Conservation (phyloP, 1,140 invertebrate genomes). For the Paralvinella palmiformis region DNA sequence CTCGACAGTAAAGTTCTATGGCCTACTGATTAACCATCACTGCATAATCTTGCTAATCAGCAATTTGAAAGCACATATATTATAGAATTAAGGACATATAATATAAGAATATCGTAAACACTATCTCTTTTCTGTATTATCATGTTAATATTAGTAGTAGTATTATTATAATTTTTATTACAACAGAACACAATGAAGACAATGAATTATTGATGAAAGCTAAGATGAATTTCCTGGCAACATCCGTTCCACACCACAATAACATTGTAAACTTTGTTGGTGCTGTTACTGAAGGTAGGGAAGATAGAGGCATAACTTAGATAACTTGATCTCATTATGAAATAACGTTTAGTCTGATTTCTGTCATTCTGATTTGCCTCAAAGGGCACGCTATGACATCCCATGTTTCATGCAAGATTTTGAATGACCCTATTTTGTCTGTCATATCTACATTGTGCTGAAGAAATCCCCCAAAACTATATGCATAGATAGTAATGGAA, state of each 20-base stretch:
- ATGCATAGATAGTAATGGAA: too few relatives aligned
- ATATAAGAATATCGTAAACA: too few relatives aligned
- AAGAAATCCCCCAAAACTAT: too few relatives aligned
- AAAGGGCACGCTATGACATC: background rate
- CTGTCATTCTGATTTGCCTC: background rate
- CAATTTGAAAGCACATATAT: too few relatives aligned
- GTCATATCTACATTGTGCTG: background rate
- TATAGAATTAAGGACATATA: too few relatives aligned
- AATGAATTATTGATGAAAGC: slow-evolving; percentile 32
- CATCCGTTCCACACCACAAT: slow-evolving; percentile 27
- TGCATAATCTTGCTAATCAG: too few relatives aligned
- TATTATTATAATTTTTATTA: too few relatives aligned
- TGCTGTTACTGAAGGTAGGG: slow-evolving; percentile 26
- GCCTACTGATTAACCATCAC: too few relatives aligned
- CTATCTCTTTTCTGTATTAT: too few relatives aligned
- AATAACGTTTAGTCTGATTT: background rate
- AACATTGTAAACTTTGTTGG: slow-evolving; percentile 32
- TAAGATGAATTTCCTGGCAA: slow-evolving; percentile 34
- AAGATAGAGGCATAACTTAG: slow-evolving; percentile 19
- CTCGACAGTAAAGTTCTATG: too few relatives aligned
- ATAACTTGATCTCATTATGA: too few relatives aligned
- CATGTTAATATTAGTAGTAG: too few relatives aligned
- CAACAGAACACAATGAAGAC: slow-evolving; percentile 23
- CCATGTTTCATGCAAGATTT: background rate
- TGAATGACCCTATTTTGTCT: background rate